Base-by-base conservation (phyloP, 2,113 vertebrate species). In the Phylloscopus whistleri region DNA sequence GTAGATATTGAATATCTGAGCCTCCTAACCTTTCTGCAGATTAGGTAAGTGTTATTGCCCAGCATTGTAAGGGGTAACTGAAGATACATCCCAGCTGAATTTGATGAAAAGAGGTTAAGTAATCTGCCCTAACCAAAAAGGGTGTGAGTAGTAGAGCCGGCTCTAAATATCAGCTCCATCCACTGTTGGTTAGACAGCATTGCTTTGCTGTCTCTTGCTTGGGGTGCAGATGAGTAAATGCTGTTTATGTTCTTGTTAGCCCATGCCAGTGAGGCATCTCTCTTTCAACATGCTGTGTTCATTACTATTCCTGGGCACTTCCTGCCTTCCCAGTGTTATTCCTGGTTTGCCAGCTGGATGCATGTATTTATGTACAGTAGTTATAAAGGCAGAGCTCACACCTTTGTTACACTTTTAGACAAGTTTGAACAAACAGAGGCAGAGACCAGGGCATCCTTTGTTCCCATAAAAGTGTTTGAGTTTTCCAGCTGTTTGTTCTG, bases 1-100 rank as follows among this genome's bases (percentile, higher is more conserved):
- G 72, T 74, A 93, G 93, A 77, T 91, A 94, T 77, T 91, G 70
- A 91, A 63, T 96, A 68, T 77, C 85, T 80, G 48, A 94, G 60
- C 76, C 68, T 77, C 35, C 10, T 77, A 96, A 88, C 88, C 92
- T 70, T 88, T 90, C 88, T 83, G 72, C 4, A 7, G 86, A 89
- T 95, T 94, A 93, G 75, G 70, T n/a, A 89, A 82, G 84, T 87
- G 79, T 88, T 94, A 51, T 26, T 93, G 86, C 76, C 93, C 48
- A 46, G 78, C 58, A 16, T 37, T 75, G 44, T 60, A 78, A 92
- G 37, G 59, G 6, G 22, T 70, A 86, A 59, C 78, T 80, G 55
- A 90, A 88, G 78, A 66, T 68, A 35, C 10, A 62, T 85, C 78
- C 84, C 89, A 82, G 62, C 31, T 87, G 81, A 74, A 87, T 93